phyloP scores from a whole-genome alignment of 2,888 invertebrate species.

The Protonemura montana region DNA sequence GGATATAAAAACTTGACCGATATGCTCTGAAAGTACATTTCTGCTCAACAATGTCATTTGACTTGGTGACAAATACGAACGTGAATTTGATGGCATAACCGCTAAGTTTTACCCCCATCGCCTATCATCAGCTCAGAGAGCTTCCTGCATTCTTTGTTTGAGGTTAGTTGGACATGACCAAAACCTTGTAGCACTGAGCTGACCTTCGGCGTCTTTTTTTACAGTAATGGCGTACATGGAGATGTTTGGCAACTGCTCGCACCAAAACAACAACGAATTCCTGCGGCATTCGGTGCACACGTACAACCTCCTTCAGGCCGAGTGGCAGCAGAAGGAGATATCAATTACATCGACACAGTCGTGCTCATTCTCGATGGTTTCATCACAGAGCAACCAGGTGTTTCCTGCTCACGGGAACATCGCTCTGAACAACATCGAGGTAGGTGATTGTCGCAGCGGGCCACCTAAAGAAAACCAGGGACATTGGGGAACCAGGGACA shows the following conservation, averaged over 20 bases:
- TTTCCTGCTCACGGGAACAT: constrained; percentile 29
- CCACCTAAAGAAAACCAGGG: too few species aligned
- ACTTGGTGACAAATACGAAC: too few species aligned
- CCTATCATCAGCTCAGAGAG: too few species aligned
- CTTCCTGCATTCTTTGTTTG: too few species aligned
- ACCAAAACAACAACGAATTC: constrained; percentile 74
- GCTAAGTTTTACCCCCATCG: too few species aligned
- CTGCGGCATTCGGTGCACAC: constrained; percentile 89
- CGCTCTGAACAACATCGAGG: constrained; percentile 13
- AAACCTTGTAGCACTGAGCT: background rate
- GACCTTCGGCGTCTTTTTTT: constrained; percentile 51
- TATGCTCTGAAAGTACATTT: too few species aligned
- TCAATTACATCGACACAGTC: constrained; percentile 65
- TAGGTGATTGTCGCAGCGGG: background rate
- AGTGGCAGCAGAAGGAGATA: constrained; percentile 57
- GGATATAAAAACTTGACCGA: too few species aligned
- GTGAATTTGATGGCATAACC: too few species aligned
- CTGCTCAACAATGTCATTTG: too few species aligned
- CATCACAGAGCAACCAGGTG: constrained; percentile 45
- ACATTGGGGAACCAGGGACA: too few species aligned
- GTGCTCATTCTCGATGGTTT: constrained; percentile 59
- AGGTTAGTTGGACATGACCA: too few species aligned
- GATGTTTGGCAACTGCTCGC: constrained; percentile 90
- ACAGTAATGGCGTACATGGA: constrained; percentile 96
- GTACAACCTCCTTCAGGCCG: constrained; percentile 69